Base-by-base conservation (phyloP, 2,113 vertebrate genomes). In the Heloderma charlesbogerti region DNA sequence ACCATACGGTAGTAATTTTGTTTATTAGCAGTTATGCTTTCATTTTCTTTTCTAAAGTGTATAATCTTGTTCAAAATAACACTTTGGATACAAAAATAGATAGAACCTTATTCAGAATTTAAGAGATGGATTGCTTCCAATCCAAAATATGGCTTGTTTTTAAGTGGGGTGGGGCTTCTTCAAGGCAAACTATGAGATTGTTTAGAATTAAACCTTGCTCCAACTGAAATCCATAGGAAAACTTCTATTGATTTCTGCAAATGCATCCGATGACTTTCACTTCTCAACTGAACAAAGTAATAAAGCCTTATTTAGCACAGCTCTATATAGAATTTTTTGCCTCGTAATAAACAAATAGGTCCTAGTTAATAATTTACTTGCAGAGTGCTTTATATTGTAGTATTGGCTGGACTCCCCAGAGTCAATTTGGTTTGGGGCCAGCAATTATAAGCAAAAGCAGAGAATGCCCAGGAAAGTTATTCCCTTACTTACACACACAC, bases 171-270 rank as follows among this genome's bases (percentile, higher is more conserved):
- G 2, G 57, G 57, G 57, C 74, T 43, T 43, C 74, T 77, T 25
- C n/a, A 43, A 3, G 45, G 29, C 45, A 81, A 4, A 81, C 18
- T 51, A 77, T 37, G n/a, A 77, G n/a, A 40, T 25, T 77, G 48
- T 87, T 95, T 72, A 25, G 85, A 51, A 25, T 27, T 75, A 75
- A 79, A 88, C 81, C 92, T 88, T 74, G 57, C 22, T 82, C 94
- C n/a, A 78, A 92, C 45, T 18, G 86, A 88, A 90, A 91, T 20
- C 45, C 90, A 74, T 51, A 87, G 3, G 6, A 82, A 92, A 94
- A 82, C 31, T 45, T 15, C 12, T 34, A 89, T 16, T 60, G 92
- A n/a, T 8, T 74, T 60, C 7, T 66, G 63, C 29, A 67, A 67
- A 31, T 92, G 29, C 66, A 89, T 66, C 89, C 48, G 87, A 87